Base-by-base conservation (phyloP, 2,113 vertebrate genomes). In the Sardina pilchardus region DNA sequence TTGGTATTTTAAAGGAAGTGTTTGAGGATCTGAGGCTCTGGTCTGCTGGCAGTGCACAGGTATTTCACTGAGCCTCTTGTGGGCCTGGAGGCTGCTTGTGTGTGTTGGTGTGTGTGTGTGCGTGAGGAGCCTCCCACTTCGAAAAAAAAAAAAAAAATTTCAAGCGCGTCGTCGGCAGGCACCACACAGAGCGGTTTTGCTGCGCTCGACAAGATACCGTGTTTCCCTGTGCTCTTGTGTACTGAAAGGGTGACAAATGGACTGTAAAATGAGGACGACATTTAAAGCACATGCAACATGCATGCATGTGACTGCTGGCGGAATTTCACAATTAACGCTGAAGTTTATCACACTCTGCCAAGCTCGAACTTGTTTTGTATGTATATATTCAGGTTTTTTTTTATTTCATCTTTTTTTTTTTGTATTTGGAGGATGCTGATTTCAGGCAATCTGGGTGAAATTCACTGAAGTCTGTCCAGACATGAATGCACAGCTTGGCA, bases 401-500 rank as follows among this genome's bases (percentile, higher is more conserved):
- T n/a, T n/a, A n/a, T n/a, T n/a, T n/a, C n/a, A n/a, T n/a, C n/a
- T n/a, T 21, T n/a, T 21, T 42, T 42, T 42, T 21, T n/a, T 19
- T 75, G 30, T 5, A 36, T 75, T 34, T 78, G 71, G 71, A 78
- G 71, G 34, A 78, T 36, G 71, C 30, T 78, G 34, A 78, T 24
- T 59, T 78, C 34, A 36, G 30, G 82, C 50, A 83, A n/a, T 67
- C 53, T 67, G 82, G 56, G 16, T 1, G 59, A 85, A 75, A 56
- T 83, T 75, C 78, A 75, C 71, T 89, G 86, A 87, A 85, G 82
- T 87, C 21, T 8, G 45, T 87, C 82, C 86, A 87, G 83, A 84
- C 82, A 81, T 50, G 48, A 86, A 82, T 71, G 78, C 67, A 81
- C 63, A 59, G 24, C 83, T 78, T 53, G 53, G 81, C 83, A 81